A percentile compares a stretch with the other conserved stretches of the same genome.
Conservation (phyloP, 2,113 vertebrate species). For the Tautogolabrus adspersus region DNA sequence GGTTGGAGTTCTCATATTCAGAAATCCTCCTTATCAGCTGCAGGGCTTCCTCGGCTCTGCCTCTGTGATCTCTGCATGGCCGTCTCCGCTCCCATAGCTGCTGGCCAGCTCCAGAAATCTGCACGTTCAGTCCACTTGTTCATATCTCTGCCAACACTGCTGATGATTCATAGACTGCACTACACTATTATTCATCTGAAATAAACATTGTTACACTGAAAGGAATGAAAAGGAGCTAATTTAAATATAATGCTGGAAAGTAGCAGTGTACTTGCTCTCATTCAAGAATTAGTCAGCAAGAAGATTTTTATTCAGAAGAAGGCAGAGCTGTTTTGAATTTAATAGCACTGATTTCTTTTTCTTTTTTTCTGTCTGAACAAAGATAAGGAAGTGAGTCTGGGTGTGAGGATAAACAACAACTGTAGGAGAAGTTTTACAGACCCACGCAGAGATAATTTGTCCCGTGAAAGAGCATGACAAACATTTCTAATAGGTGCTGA, state of each 20-base stretch:
- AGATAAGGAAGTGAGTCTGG: background rate
- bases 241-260: constrained; percentile 30
- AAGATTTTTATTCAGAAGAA: background rate
- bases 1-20: constrained; percentile 38
- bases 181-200: constrained; percentile 1
- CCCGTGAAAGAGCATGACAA: too few relatives aligned
- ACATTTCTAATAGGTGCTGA: too few relatives aligned
- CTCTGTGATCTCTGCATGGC: constrained; percentile 42
- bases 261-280: constrained; percentile 3
- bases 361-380: background rate
- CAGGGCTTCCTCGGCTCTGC: constrained; percentile 36
- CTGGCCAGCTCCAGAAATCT: constrained; percentile 42
- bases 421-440: background rate
- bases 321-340: background rate
- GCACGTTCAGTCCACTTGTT: constrained; percentile 29
- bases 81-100: constrained; percentile 41
- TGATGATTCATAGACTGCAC: constrained; percentile 52
- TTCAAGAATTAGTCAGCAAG: constrained; percentile 15
- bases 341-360: background rate
- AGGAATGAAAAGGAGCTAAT: constrained; percentile 20
- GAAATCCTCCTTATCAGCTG: constrained; percentile 35
- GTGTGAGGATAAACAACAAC: background rate
- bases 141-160: constrained; percentile 35
- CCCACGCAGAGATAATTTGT: too few relatives aligned
- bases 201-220: constrained; percentile 24